Conservation (phyloP, 2,113 vertebrate species). For the Eira barbara region DNA sequence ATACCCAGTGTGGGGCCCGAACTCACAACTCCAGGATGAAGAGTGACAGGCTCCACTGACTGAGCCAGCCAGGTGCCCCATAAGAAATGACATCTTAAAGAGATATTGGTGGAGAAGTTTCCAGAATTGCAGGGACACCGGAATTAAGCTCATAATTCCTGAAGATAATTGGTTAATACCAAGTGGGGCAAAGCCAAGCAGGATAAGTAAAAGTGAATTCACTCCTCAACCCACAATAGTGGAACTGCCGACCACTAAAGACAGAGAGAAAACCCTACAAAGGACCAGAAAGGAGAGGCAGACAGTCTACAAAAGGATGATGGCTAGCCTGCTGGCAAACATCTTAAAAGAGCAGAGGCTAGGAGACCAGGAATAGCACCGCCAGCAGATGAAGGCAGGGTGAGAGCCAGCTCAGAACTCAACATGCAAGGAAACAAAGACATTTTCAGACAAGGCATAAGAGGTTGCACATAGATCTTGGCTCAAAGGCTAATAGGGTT, state of each 20-base stretch:
- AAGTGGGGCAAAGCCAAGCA: not conserved
- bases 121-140: not conserved
- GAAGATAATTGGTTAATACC: not conserved
- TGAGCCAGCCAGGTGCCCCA: not conserved
- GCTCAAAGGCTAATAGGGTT: not conserved
- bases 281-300: not conserved
- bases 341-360: not conserved
- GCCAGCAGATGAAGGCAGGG: too few relatives aligned
- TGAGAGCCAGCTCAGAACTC: not conserved
- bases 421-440: not conserved
- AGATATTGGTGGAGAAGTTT: not conserved
- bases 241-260: not conserved
- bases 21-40: not conserved
- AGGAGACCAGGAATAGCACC: too few relatives aligned
- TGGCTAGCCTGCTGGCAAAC: not conserved
- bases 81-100: not conserved
- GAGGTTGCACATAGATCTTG: not conserved
- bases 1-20: not conserved
- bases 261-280: not conserved
- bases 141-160: not conserved
- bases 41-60: not conserved
- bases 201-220: not conserved
- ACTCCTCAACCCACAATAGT: not conserved
- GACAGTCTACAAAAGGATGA: not conserved
- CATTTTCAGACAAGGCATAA: not conserved